Evolutionary conservation across 2,113 vertebrate genomes (phyloP), one percentile per base, ranked within the genome.

Genomic region (Sander lucioperca): DNA sequence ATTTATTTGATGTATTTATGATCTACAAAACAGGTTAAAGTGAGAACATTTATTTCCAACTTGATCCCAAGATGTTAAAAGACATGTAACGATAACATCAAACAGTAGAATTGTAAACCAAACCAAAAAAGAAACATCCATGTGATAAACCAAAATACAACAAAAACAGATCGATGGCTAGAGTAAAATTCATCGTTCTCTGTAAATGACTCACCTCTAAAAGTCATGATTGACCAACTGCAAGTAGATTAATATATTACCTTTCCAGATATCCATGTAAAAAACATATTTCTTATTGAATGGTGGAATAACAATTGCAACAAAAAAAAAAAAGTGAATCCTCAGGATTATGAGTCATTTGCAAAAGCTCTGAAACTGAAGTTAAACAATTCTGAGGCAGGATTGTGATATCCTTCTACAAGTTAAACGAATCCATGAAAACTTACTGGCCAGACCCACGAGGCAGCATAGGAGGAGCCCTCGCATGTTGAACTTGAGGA

Each of bases 391-490:
- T 6, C 10, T 0, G 3, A 53, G 14, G 21, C 39, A 36, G 62
- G 15, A 25, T 11, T 10, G 11, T 56, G 63, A 48, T 58, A 23
- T 43, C 16, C 1, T 21, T 9, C 6, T 51, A 43, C 6, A 72
- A 64, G 25, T 19, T 18, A 6, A 66, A 45, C 3, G 0, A 77
- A 15, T 11, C 1, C 23, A 43, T 68, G 4, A 56, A 47, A 74
- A 94, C 94, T 91, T 89, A 96, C 95, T 58, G 76, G 91, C 86
- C 74, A 95, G 73, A 2, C 92, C 90, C 86, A 94, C 90, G 53
- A 94, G 88, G 85, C 94, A 92, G 83, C 88, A 94, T 33, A 95
- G 73, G 23, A 94, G 69, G 63, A 94, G 51, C 27, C 71, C 66
- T 47, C 36, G 33, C 95, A 96, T 96, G 53, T 54, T 93, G 74